Percentiles rank a stretch among this genome's conserved stretches.
These are phyloP conservation scores for Pseudochromis fuscus DNA, from an alignment of 2,797 vertebrate genomes.

Conservation along the genomic window DNA sequence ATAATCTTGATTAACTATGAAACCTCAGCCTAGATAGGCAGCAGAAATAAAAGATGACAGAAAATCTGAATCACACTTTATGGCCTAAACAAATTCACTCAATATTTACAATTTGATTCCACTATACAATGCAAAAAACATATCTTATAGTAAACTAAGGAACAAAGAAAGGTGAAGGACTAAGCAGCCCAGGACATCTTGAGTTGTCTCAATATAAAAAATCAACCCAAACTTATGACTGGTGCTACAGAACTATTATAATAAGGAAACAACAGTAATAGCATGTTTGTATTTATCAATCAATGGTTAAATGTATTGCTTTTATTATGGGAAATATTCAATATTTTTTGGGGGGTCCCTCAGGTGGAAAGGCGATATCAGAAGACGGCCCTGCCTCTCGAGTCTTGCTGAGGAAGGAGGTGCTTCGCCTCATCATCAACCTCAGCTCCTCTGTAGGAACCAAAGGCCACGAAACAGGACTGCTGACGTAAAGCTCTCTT, in stretches of 20 bases:
- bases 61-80: too few species aligned
- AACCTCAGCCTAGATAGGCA: too few species aligned
- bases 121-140: not conserved
- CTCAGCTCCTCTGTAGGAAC: slow-evolving; percentile 99
- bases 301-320: not conserved
- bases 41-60: too few species aligned
- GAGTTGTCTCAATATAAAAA: not conserved
- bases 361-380: slow-evolving; percentile 93
- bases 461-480: slow-evolving; percentile 98
- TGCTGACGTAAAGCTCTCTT: slow-evolving; percentile 91
- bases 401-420: slow-evolving; percentile 96
- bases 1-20: too few species aligned
- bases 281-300: not conserved
- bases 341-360: not conserved
- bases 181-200: not conserved
- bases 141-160: not conserved
- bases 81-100: too few species aligned
- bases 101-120: too few species aligned
- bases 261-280: too few species aligned
- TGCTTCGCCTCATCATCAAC: slow-evolving; percentile 96
- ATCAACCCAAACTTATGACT: too few species aligned
- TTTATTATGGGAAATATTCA: not conserved
- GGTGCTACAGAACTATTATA: too few species aligned
- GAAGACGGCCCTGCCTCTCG: slow-evolving; percentile 96
- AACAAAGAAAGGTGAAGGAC: not conserved